Conservation (phyloP, 2,797 vertebrate species). For the Chelidonichthys spinosus region DNA sequence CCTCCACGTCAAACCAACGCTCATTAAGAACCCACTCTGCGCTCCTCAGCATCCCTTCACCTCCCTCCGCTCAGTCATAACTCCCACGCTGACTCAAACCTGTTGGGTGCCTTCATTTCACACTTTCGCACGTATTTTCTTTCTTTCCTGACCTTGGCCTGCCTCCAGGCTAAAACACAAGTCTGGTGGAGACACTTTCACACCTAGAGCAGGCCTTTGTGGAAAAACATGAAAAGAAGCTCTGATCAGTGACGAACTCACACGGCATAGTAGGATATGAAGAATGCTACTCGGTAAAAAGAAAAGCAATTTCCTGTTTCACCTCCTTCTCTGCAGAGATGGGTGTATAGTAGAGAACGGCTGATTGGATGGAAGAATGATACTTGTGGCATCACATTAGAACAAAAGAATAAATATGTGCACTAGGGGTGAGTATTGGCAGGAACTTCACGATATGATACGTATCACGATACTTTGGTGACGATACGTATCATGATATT, state of each 20-base stretch:
- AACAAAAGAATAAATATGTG: neutral
- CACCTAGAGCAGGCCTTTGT: constrained; percentile 2
- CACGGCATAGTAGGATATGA: neutral
- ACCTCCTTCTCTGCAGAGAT: neutral
- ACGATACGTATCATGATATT: no score
- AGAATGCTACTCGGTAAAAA: constrained; percentile 6
- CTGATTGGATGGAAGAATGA: neutral
- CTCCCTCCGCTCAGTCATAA: constrained; percentile 13
- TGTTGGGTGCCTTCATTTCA: constrained; percentile 24
- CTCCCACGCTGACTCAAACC: constrained; percentile 25
- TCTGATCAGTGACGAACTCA: constrained; percentile 14
- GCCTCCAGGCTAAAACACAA: constrained; percentile 6
- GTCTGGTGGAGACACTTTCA: constrained; percentile 33
- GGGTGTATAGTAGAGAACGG: neutral
- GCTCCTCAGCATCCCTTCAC: neutral
- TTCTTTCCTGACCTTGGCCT: constrained; percentile 25
- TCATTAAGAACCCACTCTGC: neutral
- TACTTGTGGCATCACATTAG: constrained; percentile 16
- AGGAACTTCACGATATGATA: no score
- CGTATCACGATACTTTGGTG: no score
- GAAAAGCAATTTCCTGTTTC: constrained; percentile 20
- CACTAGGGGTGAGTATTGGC: no score
- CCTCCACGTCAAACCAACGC: neutral
- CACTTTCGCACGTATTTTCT: constrained; percentile 4
- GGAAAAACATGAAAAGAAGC: constrained; percentile 24